Percentiles rank a stretch among this genome's conserved stretches.
Conservation (phyloP, 2,797 vertebrate genomes). For the Sebastes kiyomatsui region DNA sequence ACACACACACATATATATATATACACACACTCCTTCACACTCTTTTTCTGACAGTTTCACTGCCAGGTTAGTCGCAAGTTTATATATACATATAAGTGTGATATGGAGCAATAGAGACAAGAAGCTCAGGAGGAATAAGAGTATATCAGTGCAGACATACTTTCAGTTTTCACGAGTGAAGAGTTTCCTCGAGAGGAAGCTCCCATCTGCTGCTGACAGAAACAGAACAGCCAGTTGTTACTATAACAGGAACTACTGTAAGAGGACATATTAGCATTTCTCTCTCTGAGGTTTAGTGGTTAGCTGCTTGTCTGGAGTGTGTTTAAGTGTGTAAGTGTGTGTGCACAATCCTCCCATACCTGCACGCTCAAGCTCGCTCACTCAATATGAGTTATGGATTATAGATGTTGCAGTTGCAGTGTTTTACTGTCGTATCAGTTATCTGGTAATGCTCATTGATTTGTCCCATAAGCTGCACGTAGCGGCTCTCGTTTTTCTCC, state of each 20-base stretch:
- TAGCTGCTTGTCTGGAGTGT: neutral
- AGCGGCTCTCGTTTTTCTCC: constrained; percentile 39
- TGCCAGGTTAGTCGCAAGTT: constrained; percentile 14
- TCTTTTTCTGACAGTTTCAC: constrained; percentile 5
- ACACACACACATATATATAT: neutral
- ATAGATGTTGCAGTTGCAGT: constrained; percentile 25
- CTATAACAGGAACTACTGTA: constrained; percentile 44
- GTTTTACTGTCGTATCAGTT: constrained; percentile 38
- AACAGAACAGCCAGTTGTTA: constrained; percentile 60
- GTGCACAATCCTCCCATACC: neutral
- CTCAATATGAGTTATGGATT: constrained; percentile 28
- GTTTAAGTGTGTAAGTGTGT: constrained; percentile 1
- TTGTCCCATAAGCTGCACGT: neutral
- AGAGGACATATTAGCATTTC: constrained; percentile 48
- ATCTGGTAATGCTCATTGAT: constrained; percentile 49
- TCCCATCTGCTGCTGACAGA: constrained; percentile 64
- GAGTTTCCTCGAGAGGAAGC: constrained; percentile 69
- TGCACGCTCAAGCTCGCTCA: neutral
- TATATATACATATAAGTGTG: neutral
- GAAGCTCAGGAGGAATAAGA: constrained; percentile 10
- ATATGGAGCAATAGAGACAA: constrained; percentile 17
- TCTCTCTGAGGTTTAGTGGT: constrained; percentile 12
- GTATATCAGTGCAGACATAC: constrained; percentile 34
- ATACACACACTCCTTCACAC: neutral
- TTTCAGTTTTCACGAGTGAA: constrained; percentile 54